A percentile compares a stretch with the other conserved stretches of the same genome.
These are phyloP conservation scores for Brachyptera risi DNA, from an alignment of 2,888 invertebrate genomes.

Conservation along the genomic window DNA sequence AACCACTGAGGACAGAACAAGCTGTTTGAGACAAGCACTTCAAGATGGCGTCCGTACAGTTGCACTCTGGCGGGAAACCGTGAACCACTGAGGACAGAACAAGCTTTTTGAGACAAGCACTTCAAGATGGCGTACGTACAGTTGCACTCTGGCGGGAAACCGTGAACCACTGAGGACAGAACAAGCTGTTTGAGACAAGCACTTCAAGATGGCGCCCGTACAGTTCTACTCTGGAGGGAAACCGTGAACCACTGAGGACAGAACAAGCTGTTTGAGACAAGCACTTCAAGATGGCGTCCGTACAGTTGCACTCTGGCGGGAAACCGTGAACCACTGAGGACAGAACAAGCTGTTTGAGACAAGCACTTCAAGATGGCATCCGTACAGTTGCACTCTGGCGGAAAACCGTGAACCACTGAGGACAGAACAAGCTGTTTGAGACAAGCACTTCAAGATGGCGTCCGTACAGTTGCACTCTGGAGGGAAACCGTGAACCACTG, in stretches of 20 bases:
- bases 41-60: slow-evolving; percentile 38
- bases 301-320: slow-evolving; percentile 36
- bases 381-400: slow-evolving; percentile 35
- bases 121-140: slow-evolving; percentile 38
- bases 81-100: slow-evolving; percentile 37
- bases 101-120: too few relatives aligned
- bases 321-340: slow-evolving; percentile 36
- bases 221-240: slow-evolving; percentile 36
- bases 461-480: slow-evolving; percentile 36
- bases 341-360: too few relatives aligned
- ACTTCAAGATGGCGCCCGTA: slow-evolving; percentile 36
- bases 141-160: slow-evolving; percentile 33
- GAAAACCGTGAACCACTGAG: slow-evolving; percentile 37
- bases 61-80: slow-evolving; percentile 33
- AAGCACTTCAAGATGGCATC: slow-evolving; percentile 37
- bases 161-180: slow-evolving; percentile 37
- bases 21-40: too few relatives aligned
- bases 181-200: too few relatives aligned
- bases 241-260: slow-evolving; percentile 36
- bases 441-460: slow-evolving; percentile 35
- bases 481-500: slow-evolving; percentile 37
- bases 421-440: too few relatives aligned
- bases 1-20: slow-evolving; percentile 38
- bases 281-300: slow-evolving; percentile 36
- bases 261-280: too few relatives aligned